These are phyloP conservation scores for Hololepta plana DNA, from an alignment of 2,888 invertebrate genomes.

Conservation along the genomic window DNA sequence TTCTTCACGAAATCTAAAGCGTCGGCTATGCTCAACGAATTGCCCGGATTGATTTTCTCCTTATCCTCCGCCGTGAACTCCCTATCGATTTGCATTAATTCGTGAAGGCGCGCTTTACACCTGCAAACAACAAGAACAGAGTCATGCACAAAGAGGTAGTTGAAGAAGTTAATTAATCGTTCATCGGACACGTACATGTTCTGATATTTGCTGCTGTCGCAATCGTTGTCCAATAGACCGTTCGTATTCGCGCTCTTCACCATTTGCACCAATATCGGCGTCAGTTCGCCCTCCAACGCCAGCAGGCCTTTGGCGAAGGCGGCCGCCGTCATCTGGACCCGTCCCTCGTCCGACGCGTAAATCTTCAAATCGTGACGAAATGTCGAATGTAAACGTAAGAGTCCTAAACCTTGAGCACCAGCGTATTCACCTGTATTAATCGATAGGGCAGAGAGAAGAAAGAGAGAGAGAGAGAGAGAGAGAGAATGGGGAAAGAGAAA, in stretches of 20 bases:
- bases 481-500: no score
- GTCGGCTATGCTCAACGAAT: constrained; percentile 76
- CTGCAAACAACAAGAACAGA: constrained; percentile 31
- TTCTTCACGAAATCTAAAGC: constrained; percentile 93
- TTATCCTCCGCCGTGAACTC: constrained; percentile 75
- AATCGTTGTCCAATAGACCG: constrained; percentile 93
- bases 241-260: constrained; percentile 99
- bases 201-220: constrained; percentile 89
- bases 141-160: no score
- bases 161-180: no score
- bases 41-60: constrained; percentile 77
- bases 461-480: no score
- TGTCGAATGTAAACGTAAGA: constrained; percentile 90
- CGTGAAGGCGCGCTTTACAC: constrained; percentile 89
- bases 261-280: constrained; percentile 98
- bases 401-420: constrained; percentile 87
- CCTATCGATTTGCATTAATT: constrained; percentile 76
- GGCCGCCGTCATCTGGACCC: constrained; percentile 99
- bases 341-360: constrained; percentile 97
- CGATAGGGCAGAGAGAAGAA: no score
- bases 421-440: constrained; percentile 60
- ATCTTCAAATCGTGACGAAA: constrained; percentile 98
- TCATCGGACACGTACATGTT: constrained; percentile 52
- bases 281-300: constrained; percentile 93
- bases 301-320: constrained; percentile 97